These are phyloP conservation scores for Diploptera punctata DNA, from an alignment of 2,888 invertebrate species.

Conservation along the genomic window DNA sequence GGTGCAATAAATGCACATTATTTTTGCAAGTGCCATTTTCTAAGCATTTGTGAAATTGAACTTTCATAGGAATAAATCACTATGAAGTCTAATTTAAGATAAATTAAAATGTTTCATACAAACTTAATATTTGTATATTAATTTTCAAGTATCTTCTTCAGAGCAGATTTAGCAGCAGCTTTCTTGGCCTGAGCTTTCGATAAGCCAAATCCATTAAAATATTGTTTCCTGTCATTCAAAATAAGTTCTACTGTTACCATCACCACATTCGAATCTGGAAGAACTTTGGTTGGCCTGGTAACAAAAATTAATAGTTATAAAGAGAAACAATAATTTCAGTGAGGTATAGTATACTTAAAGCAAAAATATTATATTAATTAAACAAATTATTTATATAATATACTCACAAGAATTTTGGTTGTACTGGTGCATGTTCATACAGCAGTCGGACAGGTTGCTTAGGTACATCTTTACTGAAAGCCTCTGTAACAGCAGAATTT, in stretches of 20 bases:
- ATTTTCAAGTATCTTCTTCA: too few species aligned
- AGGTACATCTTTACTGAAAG: conserved; percentile 83
- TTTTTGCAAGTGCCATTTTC: too few species aligned
- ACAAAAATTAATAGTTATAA: too few species aligned
- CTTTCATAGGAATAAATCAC: too few species aligned
- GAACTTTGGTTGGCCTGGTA: not conserved
- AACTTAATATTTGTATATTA: too few species aligned
- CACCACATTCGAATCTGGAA: not conserved
- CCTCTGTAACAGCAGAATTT: conserved; percentile 55
- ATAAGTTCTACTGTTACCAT: conserved; percentile 50
- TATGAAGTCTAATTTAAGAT: too few species aligned
- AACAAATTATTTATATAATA: not conserved
- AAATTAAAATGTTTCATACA: too few species aligned
- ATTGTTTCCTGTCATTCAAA: conserved; percentile 62
- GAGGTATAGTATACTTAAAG: not conserved
- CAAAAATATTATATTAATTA: too few species aligned
- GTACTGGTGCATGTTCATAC: conserved; percentile 77
- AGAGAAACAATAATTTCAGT: too few species aligned
- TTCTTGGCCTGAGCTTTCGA: conserved; percentile 76
- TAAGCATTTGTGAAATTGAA: too few species aligned
- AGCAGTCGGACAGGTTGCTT: conserved; percentile 89
- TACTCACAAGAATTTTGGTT: conserved; percentile 75
- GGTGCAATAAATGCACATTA: too few species aligned
- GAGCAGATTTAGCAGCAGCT: conserved; percentile 80
- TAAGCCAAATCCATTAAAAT: conserved; percentile 72